These are phyloP conservation scores for Ditylenchus weischeri DNA, from an alignment of 2,888 invertebrate species.

Conservation along the genomic window DNA sequence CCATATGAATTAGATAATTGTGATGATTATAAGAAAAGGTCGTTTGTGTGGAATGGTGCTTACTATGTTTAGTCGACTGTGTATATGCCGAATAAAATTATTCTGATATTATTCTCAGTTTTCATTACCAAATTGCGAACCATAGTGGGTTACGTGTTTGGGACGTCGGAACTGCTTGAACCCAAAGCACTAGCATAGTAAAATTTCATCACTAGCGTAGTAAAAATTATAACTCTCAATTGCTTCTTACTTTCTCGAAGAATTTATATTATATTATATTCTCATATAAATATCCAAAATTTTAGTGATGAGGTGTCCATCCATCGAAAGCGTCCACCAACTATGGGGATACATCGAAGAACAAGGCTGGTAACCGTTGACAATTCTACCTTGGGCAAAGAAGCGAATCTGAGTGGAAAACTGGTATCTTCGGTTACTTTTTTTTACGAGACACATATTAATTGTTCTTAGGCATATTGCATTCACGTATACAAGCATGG, in stretches of 20 bases:
- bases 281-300: neutral
- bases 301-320: slow-evolving; percentile 53
- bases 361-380: slow-evolving; percentile 74
- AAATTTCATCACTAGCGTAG: neutral
- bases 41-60: slow-evolving; percentile 52
- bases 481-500: slow-evolving; percentile 88
- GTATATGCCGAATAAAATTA: neutral
- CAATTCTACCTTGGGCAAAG: slow-evolving; percentile 89
- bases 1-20: slow-evolving; percentile 52
- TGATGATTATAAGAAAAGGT: slow-evolving; percentile 36
- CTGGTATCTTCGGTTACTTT: slow-evolving; percentile 62
- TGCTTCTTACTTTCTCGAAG: too few relatives aligned
- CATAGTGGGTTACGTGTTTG: neutral
- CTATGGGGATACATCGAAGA: slow-evolving; percentile 51
- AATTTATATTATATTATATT: too few relatives aligned
- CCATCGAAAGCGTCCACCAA: slow-evolving; percentile 53
- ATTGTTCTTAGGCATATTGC: slow-evolving; percentile 68
- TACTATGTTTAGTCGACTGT: slow-evolving; percentile 43
- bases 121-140: neutral
- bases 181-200: neutral
- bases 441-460: too few relatives aligned
- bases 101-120: neutral
- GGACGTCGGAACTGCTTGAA: neutral
- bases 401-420: slow-evolving; percentile 83
- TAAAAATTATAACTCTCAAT: neutral